Base-by-base conservation (phyloP, 1,140 invertebrate genomes). In the Drosophila dunni region DNA sequence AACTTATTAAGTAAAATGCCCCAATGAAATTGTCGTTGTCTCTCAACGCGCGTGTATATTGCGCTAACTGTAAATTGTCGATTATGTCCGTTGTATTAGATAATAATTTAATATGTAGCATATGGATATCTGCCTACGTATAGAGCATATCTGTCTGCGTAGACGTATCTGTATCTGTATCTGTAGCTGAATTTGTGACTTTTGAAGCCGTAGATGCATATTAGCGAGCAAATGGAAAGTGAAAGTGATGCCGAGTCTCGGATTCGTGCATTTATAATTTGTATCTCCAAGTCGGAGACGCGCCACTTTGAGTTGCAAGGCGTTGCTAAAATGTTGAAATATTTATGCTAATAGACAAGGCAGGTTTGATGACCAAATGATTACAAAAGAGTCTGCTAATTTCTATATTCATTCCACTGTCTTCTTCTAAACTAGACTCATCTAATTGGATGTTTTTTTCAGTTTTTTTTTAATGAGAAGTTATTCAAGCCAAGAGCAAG, bases 251-350 rank as follows among this genome's bases (percentile, higher is more conserved):
- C 62, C 66, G 44, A 38, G 53, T 67, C 56, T 67, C 42, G 51
- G 50, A 71, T 71, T 88, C 83, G 83, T 86, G 83, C 83, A 86
- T 86, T 82, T 79, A 83, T 88, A 88, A 86, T 86, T 86, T 79
- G 83, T 77, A 83, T 70, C 76, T 79, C 56, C 10, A 33, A 51
- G 33, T 61, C 38, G 17, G 50, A 38, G 50, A 53, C 29, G n/a
- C 50, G 50, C 29, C 29, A 68, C 46, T 66, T 42, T 11, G 9
- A 44, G 82, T 80, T 85, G 82, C 79, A 69, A 63, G 72, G 76
- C 75, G 69, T 71, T 79, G 84, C 79, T 72, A 62, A 75, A 63
- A 71, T 70, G 48, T 45, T n/a, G 62, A 76, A 74, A 75, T 72
- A 73, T 51, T 79, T 82, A 86, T 88, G 82, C 83, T 86, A 86